These are phyloP conservation scores for Zaprionus davidi DNA, from an alignment of 1,140 invertebrate species.

Conservation along the genomic window DNA sequence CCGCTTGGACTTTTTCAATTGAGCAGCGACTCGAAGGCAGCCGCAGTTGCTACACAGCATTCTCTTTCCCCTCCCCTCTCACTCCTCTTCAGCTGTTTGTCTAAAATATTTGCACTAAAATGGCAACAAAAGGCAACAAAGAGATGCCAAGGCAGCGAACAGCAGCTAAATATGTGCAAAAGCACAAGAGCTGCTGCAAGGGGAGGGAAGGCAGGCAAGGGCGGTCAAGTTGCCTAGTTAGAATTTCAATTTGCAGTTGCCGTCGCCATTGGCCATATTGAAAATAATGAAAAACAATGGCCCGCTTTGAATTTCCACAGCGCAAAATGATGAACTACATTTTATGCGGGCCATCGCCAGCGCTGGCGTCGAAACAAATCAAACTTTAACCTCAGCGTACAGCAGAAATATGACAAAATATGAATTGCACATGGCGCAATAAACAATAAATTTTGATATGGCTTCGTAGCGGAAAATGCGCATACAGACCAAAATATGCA, in stretches of 20 bases:
- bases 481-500: neutral
- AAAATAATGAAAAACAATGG: constrained; percentile 61
- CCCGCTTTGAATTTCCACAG: constrained; percentile 32
- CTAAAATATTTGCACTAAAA: constrained; percentile 78
- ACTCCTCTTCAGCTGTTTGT: constrained; percentile 51
- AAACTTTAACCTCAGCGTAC: constrained; percentile 47
- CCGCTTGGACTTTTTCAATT: constrained; percentile 39
- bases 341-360: constrained; percentile 54
- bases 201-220: neutral
- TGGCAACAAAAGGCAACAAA: constrained; percentile 62
- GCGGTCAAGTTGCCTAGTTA: neutral
- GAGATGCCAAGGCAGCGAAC: constrained; percentile 32
- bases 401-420: constrained; percentile 71
- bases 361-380: constrained; percentile 68
- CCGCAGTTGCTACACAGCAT: constrained; percentile 24
- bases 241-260: constrained; percentile 49
- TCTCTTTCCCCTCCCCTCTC: neutral
- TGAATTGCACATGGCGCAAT: constrained; percentile 63
- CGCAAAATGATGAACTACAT: constrained; percentile 58
- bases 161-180: constrained; percentile 16
- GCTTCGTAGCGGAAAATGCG: constrained; percentile 21
- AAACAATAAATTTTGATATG: constrained; percentile 76
- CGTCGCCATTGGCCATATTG: constrained; percentile 42
- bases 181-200: neutral
- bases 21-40: constrained; percentile 16